Conservation (phyloP, 1,140 invertebrate genomes). For the Conus ventricosus region DNA sequence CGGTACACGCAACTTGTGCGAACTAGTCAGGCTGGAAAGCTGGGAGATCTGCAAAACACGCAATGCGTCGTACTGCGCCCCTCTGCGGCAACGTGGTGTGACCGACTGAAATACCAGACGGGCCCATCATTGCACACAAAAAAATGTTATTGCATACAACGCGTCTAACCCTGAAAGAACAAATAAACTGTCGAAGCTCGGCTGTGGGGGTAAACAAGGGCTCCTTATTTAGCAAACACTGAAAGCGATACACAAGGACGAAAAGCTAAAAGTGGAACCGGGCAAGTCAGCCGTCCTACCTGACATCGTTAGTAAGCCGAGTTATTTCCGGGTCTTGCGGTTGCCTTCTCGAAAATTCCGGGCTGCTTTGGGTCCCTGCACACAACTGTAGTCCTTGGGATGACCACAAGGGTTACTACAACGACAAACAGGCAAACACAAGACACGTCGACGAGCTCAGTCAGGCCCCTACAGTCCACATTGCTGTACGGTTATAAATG, state of each 20-base stretch:
- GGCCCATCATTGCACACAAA: neutral
- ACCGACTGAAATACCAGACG: neutral
- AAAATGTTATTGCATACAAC: neutral
- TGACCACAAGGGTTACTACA: conserved; percentile 37
- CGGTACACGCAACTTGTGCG: conserved; percentile 28
- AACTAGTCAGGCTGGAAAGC: conserved; percentile 19
- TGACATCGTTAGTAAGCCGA: conserved; percentile 13
- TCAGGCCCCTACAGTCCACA: conserved; percentile 50
- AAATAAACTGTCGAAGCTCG: neutral
- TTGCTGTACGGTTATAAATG: conserved; percentile 33
- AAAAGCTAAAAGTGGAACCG: neutral
- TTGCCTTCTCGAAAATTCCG: conserved; percentile 17
- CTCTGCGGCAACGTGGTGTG: neutral
- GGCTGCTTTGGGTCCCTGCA: neutral
- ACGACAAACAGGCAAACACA: conserved; percentile 48
- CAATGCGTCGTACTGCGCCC: neutral
- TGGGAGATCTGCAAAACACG: neutral
- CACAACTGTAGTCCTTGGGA: conserved; percentile 27
- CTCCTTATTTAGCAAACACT: conserved; percentile 16
- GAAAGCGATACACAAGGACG: conserved; percentile 30
- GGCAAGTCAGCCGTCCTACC: conserved; percentile 17
- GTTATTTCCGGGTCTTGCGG: conserved; percentile 34
- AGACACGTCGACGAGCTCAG: conserved; percentile 36
- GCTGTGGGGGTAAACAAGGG: neutral
- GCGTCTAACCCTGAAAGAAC: neutral